These are phyloP conservation scores for Delphinus delphis DNA, from an alignment of 2,113 vertebrate genomes.

Conservation along the genomic window DNA sequence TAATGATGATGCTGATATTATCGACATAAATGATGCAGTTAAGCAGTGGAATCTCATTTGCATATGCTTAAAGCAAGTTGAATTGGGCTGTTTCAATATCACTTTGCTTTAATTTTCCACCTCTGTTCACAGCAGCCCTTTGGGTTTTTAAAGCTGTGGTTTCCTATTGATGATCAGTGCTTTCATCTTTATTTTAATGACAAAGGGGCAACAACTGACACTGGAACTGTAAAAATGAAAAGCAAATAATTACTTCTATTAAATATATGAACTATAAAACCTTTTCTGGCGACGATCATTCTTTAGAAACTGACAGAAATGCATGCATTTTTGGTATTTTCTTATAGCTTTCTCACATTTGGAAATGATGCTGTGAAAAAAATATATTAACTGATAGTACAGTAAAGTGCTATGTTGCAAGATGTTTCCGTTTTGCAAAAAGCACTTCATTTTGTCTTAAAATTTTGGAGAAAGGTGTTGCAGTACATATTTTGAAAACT, in stretches of 20 bases:
- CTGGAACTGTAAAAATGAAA: conserved; percentile 90
- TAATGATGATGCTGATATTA: conserved; percentile 99
- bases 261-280: conserved; percentile 88
- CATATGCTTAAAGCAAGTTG: conserved; percentile 99
- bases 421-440: conserved; percentile 5
- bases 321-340: conserved; percentile 81
- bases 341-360: conserved; percentile 70
- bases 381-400: conserved; percentile 58
- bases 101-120: conserved; percentile 99
- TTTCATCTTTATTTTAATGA: conserved; percentile 97
- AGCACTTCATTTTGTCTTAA: conserved; percentile 60
- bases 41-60: conserved; percentile 99
- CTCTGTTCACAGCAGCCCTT: conserved; percentile 97
- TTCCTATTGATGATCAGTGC: conserved; percentile 96
- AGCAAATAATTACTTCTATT: conserved; percentile 91
- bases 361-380: conserved; percentile 58
- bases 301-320: conserved; percentile 81
- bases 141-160: conserved; percentile 95
- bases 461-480: conserved; percentile 30
- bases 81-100: conserved; percentile 95
- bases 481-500: conserved; percentile 80
- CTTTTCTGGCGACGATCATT: conserved; percentile 79
- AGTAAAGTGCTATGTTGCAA: conserved; percentile 64
- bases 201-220: conserved; percentile 91
- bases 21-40: conserved; percentile 99